Conservation (phyloP, 1,140 invertebrate species). For the Spodoptera litura region DNA sequence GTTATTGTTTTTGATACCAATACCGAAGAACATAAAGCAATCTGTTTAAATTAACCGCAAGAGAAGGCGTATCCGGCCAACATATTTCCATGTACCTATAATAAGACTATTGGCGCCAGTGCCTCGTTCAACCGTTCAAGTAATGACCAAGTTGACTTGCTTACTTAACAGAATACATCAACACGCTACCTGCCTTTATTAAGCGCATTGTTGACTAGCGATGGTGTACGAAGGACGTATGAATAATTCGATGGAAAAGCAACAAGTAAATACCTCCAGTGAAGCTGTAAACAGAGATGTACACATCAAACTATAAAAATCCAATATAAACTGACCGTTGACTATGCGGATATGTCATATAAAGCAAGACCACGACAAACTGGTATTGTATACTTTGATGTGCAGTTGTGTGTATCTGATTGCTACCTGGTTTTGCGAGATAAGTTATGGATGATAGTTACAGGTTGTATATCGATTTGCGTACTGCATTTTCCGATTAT, state of each 20-base stretch:
- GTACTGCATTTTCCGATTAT: slow-evolving; percentile 33
- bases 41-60: neutral
- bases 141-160: slow-evolving; percentile 42
- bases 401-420: neutral
- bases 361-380: neutral
- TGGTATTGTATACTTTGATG: too few species aligned
- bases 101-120: slow-evolving; percentile 18
- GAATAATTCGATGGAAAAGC: slow-evolving; percentile 45
- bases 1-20: too few species aligned
- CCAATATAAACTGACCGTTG: too few species aligned
- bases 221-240: slow-evolving; percentile 46
- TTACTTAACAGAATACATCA: slow-evolving; percentile 36
- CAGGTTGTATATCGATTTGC: slow-evolving; percentile 14
- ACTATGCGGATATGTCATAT: too few species aligned
- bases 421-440: slow-evolving; percentile 20
- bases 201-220: slow-evolving; percentile 51
- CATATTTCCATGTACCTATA: slow-evolving; percentile 31
- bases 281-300: slow-evolving; percentile 21
- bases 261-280: slow-evolving; percentile 23
- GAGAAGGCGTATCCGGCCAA: slow-evolving; percentile 24
- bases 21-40: too few species aligned
- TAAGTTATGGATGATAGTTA: slow-evolving; percentile 19
- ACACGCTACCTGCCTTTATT: slow-evolving; percentile 54
- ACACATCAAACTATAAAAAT: too few species aligned
- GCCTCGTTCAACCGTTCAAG: slow-evolving; percentile 7